Conservation (phyloP, 2,113 vertebrate genomes). For the Eulacestoma nigropectus region DNA sequence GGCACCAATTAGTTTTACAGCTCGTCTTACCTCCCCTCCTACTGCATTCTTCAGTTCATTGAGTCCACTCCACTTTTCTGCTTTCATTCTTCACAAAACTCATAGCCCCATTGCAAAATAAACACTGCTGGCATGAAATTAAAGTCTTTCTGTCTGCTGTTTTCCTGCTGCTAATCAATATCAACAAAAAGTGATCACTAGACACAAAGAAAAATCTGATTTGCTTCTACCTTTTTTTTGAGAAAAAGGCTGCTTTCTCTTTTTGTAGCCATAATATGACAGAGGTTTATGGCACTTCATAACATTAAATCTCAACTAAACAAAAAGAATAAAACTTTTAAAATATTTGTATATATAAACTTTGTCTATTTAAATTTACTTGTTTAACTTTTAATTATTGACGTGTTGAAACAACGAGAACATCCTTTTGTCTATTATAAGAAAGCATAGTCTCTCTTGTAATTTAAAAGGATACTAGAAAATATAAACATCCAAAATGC, state of each 20-base stretch:
- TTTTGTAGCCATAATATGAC: not conserved
- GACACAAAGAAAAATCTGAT: not conserved
- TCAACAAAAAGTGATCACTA: not conserved
- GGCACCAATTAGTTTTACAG: constrained; percentile 75
- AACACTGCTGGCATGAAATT: constrained; percentile 25
- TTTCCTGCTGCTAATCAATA: constrained; percentile 9
- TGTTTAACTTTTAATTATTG: not conserved
- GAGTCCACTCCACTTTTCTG: constrained; percentile 6
- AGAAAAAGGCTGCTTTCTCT: not conserved
- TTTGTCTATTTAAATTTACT: not conserved
- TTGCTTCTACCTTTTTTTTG: not conserved
- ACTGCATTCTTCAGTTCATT: constrained; percentile 67
- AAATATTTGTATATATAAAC: not conserved
- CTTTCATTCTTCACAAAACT: not conserved
- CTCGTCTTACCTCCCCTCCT: constrained; percentile 61
- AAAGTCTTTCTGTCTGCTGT: constrained; percentile 7
- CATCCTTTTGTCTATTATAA: not conserved
- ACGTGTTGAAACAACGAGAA: not conserved
- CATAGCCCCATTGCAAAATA: constrained; percentile 9
- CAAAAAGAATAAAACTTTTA: not conserved
- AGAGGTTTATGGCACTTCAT: not conserved
- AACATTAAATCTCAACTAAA: not conserved
- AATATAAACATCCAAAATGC: not conserved
- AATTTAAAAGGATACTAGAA: not conserved
- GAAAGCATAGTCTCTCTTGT: not conserved